phyloP scores from a whole-genome alignment of 2,113 vertebrate genomes.

The Festucalex cinctus region DNA sequence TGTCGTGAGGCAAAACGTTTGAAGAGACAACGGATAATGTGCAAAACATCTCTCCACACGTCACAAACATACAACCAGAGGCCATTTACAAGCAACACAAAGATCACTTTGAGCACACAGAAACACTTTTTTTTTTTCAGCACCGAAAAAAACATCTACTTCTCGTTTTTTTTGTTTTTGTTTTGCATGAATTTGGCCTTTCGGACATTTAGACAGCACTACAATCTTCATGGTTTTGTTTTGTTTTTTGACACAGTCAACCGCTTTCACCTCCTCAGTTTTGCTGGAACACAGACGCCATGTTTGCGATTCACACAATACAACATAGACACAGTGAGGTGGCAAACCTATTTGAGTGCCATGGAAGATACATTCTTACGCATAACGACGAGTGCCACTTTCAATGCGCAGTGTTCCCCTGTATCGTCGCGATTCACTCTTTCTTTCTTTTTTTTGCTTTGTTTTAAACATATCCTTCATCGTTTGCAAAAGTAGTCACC shows the following conservation, averaged over 20 bases:
- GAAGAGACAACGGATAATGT: conserved; percentile 65
- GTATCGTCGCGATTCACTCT: not conserved
- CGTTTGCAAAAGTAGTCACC: not conserved
- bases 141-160: not conserved
- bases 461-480: not conserved
- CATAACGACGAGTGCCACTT: not conserved
- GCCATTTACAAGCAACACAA: not conserved
- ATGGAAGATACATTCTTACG: not conserved
- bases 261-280: not conserved
- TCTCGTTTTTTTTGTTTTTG: not conserved
- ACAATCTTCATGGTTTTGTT: not conserved
- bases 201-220: not conserved
- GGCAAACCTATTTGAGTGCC: not conserved
- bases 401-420: not conserved
- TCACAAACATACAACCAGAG: not conserved
- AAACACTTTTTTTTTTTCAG: not conserved
- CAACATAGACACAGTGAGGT: not conserved
- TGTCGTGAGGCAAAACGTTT: conserved; percentile 64
- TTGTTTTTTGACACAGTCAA: not conserved
- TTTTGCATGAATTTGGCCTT: not conserved
- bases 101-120: not conserved
- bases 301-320: not conserved
- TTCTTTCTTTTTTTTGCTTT: not conserved
- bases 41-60: conserved; percentile 65
- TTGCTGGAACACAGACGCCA: not conserved